Base-by-base conservation (phyloP, 1,140 invertebrate genomes). In the Rhynchophorus ferrugineus region DNA sequence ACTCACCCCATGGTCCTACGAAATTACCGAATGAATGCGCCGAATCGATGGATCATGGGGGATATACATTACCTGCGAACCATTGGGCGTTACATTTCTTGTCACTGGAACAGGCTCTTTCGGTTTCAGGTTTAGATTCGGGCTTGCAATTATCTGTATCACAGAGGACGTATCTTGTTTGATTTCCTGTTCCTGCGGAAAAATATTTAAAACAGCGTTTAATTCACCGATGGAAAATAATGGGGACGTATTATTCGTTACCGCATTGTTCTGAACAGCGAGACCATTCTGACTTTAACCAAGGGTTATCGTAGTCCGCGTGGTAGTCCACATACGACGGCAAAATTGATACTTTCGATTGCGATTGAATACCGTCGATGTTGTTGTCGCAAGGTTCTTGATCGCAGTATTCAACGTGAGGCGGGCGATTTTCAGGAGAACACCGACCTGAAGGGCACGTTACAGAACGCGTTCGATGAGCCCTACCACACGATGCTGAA, bases 401-500 rank as follows among this genome's bases (percentile, higher is more conserved):
- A 45, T 84, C 76, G 62, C 82, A 77, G 13, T 73, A 67, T 50
- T 76, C 74, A 0, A 67, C 64, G 45, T 73, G 70, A 3, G 65
- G 49, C 14, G 75, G 74, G 8, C 70, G 53, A 38, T 69, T 52
- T 43, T 64, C 62, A 2, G 57, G 54, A 17, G 44, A 52, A 58
- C 69, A 71, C 17, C 54, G 51, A 13, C 63, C 62, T 2, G 46
- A 58, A 7, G 64, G 63, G 54, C 68, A 70, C 7, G 57, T 59
- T 0, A 70, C 62, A 17, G 52, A 54, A 43, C 81, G 68, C 0
- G 72, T 76, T 58, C 77, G 73, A n/a, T 73, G 71, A 56, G 84
- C 84, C 54, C 75, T 72, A 7, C 84, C 84, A 68, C 85, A 87
- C 29, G 76, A 78, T 11, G 78, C 77, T 33, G 81, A 84, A 63